These are phyloP conservation scores for Cerceris rybyensis DNA, from an alignment of 2,888 invertebrate species.

Conservation along the genomic window DNA sequence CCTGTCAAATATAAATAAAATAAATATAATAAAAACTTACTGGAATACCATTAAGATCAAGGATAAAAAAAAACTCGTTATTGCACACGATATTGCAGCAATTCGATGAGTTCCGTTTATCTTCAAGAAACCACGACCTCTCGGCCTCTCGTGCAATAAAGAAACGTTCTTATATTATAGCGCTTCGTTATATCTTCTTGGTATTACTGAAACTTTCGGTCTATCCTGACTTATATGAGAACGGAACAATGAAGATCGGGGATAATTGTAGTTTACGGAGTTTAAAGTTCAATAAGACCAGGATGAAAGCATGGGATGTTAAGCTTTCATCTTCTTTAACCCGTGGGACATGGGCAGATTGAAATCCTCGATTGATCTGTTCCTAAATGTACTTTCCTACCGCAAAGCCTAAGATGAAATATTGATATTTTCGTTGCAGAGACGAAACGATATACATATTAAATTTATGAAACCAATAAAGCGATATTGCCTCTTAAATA, in stretches of 20 bases:
- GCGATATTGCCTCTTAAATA: not conserved
- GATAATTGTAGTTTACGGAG: not conserved
- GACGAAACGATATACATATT: not conserved
- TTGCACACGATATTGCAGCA: too few species aligned
- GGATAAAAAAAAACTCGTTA: too few species aligned
- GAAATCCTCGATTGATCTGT: slow-evolving; percentile 14
- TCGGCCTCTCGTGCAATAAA: not conserved
- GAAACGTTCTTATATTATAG: not conserved
- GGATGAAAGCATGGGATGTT: not conserved
- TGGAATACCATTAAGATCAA: too few species aligned
- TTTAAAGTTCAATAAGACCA: slow-evolving; percentile 10
- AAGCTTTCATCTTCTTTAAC: slow-evolving; percentile 18
- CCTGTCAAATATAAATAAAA: too few species aligned
- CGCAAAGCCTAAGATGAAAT: slow-evolving; percentile 26
- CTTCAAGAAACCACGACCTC: not conserved
- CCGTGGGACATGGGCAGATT: slow-evolving; percentile 8
- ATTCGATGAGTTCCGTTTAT: too few species aligned
- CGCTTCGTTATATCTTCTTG: not conserved
- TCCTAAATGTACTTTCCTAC: slow-evolving; percentile 15
- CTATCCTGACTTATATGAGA: not conserved
- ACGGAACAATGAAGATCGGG: not conserved
- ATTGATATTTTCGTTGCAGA: slow-evolving; percentile 53
- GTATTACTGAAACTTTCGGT: not conserved
- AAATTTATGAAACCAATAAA: not conserved
- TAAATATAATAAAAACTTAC: too few species aligned